Evolutionary conservation across 2,888 invertebrate genomes (phyloP), one percentile per base, ranked within the genome.

Genomic region (Epinotia ramella): DNA sequence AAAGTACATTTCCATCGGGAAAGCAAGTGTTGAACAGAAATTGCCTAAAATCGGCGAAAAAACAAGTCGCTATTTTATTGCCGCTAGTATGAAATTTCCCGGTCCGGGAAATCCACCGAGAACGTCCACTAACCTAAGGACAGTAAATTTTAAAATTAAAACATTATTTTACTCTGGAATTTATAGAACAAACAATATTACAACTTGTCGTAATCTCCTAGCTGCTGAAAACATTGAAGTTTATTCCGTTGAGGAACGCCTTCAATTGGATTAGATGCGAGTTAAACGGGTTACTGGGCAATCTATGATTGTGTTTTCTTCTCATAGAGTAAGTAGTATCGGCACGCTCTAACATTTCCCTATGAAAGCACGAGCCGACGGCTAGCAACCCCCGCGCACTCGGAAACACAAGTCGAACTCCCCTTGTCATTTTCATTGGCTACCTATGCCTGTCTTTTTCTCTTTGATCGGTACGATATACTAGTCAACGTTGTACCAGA

Each of bases 361-460:
- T 28, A 33, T 56, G 62, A 63, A 67, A 60, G 63, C 62, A 46
- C 53, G n/a, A 28, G n/a, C 7, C 66, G 56, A 66, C 46, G 62
- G 20, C 69, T 80, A 77, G 81, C 79, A 79, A 80, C 79, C 77
- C 80, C 63, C 57, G 56, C 18, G 56, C 40, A 77, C 76, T 77
- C 73, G 2, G 24, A 62, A 62, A 75, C 68, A 79, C 73, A 77
- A 67, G 56, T 70, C 64, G 16, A 66, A 59, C 74, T 75, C 73
- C 80, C 78, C 77, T 72, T 78, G 78, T 77, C 79, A 71, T 64
- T 77, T 74, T 68, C 73, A 75, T 46, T 69, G 68, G 73, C 64
- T 53, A 72, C 73, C 66, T 71, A 71, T 77, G 65, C 46, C 13
- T 18, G 40, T 64, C 16, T 69, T 57, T 68, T 63, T 73, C 64